Evolutionary conservation across 2,113 vertebrate genomes (phyloP), one percentile per base, ranked within the genome.

Genomic region (Thoracochromis brauschi): DNA sequence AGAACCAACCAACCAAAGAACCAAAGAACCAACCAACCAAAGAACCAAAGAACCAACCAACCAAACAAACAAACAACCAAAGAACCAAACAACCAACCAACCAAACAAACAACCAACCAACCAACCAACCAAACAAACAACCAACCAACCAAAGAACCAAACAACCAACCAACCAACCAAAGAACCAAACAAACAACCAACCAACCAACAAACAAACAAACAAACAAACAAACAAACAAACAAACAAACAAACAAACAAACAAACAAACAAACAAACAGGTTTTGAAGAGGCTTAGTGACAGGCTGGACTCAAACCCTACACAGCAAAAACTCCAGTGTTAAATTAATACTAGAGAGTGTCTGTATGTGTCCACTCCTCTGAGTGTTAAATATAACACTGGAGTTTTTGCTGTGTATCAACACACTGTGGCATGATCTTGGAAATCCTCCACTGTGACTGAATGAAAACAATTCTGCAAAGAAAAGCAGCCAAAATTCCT

Each of bases 141-240:
- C 0, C 38, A 2, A 5, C 1, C 38, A 38, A 5, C 2, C 9
- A 10, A 40, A 3, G 2, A 24, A 24, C 21, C 21, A 24, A 24
- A 1, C 40, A 42, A 42, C 0, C 40, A 42, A 4, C 1, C 6
- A 42, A 42, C 0, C 11, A 40, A 40, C 0, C 10, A 5, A 2
- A 0, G 1, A 40, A 40, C 0, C 2, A 5, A 12, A 0, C 5
- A 5, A 12, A 0, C 12, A 47, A 16, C 0, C 6, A 14, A 14
- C 0, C 6, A 14, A n/a, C n/a, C n/a, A 14, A 0, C 42, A 45
- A 7, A 1, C 8, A 19, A 51, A 5, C 8, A 51, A n/a, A 10
- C 19, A 26, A 14, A 0, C 42, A 45, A 7, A 1, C 8, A 19
- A 51, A 5, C 8, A 51, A n/a, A 10, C 19, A 26, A 14, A 0